Evolutionary conservation across 1,140 invertebrate species (phyloP).

Genomic region (Sitophilus oryzae): DNA sequence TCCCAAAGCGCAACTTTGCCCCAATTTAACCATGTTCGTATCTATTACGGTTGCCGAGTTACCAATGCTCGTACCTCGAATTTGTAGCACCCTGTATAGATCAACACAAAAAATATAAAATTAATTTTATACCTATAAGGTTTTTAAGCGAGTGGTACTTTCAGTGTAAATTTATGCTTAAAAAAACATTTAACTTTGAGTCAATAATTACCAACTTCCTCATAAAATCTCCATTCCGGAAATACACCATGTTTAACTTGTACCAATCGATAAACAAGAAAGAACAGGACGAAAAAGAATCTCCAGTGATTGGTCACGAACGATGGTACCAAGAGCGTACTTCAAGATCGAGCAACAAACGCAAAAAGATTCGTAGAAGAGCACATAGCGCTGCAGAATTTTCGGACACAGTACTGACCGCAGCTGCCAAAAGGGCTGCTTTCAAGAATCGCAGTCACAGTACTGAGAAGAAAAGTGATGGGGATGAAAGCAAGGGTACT

Average conservation of each 20-base stretch:
- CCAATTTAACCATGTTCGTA: too few relatives aligned
- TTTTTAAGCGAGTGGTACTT: too few relatives aligned
- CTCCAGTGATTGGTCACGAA: conserved; percentile 68
- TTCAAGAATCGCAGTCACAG: conserved; percentile 54
- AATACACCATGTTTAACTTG: conserved; percentile 61
- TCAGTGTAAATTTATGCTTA: too few relatives aligned
- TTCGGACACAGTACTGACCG: conserved; percentile 57
- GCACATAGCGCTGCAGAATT: conserved; percentile 70
- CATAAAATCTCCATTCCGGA: background rate
- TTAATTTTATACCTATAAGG: too few relatives aligned
- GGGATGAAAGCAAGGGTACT: conserved; percentile 50
- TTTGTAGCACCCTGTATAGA: too few relatives aligned
- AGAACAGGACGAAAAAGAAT: conserved; percentile 53
- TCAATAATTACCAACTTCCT: too few relatives aligned
- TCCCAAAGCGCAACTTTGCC: too few relatives aligned
- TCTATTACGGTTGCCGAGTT: too few relatives aligned
- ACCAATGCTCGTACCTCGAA: too few relatives aligned
- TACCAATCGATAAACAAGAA: conserved; percentile 65
- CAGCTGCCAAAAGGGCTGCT: conserved; percentile 54
- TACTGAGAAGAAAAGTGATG: conserved; percentile 49
- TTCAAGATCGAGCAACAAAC: conserved; percentile 43
- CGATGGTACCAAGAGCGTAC: conserved; percentile 60
- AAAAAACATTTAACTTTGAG: too few relatives aligned
- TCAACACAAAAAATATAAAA: too few relatives aligned
- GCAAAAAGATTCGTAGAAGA: conserved; percentile 53